Evolutionary conservation across 30 jellyfish, hydroid and myxozoan genomes (phyloP).

Genomic region (Chrysaora quinquecirrha): DNA sequence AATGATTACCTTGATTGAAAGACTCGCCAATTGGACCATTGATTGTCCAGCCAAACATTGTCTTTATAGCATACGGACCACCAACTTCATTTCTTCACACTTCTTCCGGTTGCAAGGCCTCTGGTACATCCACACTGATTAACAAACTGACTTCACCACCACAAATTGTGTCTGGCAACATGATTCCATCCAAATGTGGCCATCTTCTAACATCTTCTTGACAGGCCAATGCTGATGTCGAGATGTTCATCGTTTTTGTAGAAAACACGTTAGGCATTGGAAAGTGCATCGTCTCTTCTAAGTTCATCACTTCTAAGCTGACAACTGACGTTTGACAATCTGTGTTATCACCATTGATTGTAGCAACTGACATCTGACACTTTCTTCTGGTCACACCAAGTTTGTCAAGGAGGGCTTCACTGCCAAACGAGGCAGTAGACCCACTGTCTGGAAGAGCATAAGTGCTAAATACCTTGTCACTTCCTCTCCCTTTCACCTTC

Average conservation of each 20-base stretch:
- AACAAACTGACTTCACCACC: slow-evolving; percentile 36
- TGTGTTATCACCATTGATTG: slow-evolving; percentile 20
- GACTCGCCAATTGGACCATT: slow-evolving; percentile 50
- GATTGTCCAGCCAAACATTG: slow-evolving; percentile 71
- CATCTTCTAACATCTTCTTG: slow-evolving; percentile 3
- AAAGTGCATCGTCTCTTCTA: neutral
- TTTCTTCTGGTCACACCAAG: too few relatives aligned
- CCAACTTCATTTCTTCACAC: slow-evolving; percentile 46
- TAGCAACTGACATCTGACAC: too few relatives aligned
- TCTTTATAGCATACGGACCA: slow-evolving; percentile 67
- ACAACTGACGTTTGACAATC: neutral
- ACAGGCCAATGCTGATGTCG: slow-evolving; percentile 5
- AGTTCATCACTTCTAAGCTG: slow-evolving; percentile 23
- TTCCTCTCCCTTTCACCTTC: too few relatives aligned
- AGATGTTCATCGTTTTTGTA: neutral
- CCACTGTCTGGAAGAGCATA: slow-evolving; percentile 64
- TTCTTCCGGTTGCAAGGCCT: slow-evolving; percentile 70
- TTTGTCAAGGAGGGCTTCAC: too few relatives aligned
- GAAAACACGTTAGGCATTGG: slow-evolving; percentile 7
- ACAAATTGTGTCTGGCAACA: neutral
- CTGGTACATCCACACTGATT: slow-evolving; percentile 60
- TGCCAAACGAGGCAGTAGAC: slow-evolving; percentile 56
- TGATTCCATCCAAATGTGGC: slow-evolving; percentile 28
- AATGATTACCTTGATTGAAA: neutral
- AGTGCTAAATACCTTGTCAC: slow-evolving; percentile 6